phyloP scores from a whole-genome alignment of 2,797 vertebrate species.

The Myotis findleyi region DNA sequence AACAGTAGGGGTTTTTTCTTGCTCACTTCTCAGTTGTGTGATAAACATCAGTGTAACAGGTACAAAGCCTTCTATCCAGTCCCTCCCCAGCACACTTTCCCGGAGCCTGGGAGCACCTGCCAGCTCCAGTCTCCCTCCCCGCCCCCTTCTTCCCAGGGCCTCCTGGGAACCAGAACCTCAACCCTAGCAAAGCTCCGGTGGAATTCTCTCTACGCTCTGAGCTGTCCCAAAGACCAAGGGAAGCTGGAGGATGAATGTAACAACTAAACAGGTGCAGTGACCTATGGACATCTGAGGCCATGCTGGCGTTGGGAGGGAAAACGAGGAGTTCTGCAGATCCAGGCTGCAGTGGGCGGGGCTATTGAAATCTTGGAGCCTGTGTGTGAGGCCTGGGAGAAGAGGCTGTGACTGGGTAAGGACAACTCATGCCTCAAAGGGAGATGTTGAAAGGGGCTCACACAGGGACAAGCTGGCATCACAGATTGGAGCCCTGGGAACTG shows the following conservation, averaged over 20 bases:
- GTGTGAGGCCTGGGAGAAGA: background rate
- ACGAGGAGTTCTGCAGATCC: background rate
- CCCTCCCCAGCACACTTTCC: background rate
- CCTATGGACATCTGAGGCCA: background rate
- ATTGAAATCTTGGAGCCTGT: background rate
- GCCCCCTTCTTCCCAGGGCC: background rate
- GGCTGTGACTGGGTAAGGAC: background rate
- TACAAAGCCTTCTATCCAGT: background rate
- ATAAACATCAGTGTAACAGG: background rate
- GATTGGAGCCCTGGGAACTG: background rate
- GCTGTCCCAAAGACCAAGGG: background rate
- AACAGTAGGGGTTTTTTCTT: background rate
- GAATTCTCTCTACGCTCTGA: background rate
- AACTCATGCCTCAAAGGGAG: background rate
- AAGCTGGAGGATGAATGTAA: background rate
- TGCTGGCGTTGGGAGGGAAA: background rate
- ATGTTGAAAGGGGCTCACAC: background rate
- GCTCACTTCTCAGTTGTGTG: background rate
- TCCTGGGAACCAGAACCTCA: background rate
- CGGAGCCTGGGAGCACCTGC: fast-evolving
- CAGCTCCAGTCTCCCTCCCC: fast-evolving
- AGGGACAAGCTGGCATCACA: background rate
- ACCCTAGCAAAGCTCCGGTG: background rate
- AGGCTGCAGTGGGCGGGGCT: background rate
- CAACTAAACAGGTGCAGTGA: background rate